Percentiles rank a stretch among this genome's conserved stretches.
phyloP scores from a whole-genome alignment of 1,140 invertebrate genomes.

The Lepidurus apus region DNA sequence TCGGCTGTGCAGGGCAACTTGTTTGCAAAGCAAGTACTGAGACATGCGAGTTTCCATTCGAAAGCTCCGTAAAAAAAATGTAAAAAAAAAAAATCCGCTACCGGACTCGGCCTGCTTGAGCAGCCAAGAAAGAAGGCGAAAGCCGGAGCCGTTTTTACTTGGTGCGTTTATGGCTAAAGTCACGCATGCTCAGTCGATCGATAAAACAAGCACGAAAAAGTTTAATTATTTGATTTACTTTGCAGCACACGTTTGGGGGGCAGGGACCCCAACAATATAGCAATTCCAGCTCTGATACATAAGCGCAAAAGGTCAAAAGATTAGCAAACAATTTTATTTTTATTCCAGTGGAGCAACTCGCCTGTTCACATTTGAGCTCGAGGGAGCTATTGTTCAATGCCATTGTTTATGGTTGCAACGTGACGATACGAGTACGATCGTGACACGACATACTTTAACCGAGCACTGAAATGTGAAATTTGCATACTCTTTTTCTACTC shows the following conservation, averaged over 20 bases:
- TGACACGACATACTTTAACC: background rate
- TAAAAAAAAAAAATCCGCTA: background rate
- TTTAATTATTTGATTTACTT: background rate
- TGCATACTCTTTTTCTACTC: too few species aligned
- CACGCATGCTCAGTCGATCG: conserved; percentile 2
- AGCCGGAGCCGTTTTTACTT: background rate
- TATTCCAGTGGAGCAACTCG: background rate
- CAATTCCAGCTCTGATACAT: background rate
- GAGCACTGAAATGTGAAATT: too few species aligned
- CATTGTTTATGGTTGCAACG: background rate
- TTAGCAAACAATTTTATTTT: background rate
- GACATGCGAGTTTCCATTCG: background rate
- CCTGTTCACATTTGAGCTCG: background rate
- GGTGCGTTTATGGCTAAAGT: background rate
- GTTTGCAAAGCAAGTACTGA: too few species aligned
- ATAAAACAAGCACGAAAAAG: background rate
- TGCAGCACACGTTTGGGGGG: background rate
- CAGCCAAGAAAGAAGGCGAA: background rate
- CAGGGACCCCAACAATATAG: background rate
- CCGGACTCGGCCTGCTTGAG: background rate
- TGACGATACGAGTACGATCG: background rate
- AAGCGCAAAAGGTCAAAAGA: background rate
- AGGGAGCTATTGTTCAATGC: background rate
- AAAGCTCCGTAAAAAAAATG: background rate
- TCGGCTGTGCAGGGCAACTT: too few species aligned